Base-by-base conservation (phyloP, 1,140 invertebrate species). In the Pissodes strobi region DNA sequence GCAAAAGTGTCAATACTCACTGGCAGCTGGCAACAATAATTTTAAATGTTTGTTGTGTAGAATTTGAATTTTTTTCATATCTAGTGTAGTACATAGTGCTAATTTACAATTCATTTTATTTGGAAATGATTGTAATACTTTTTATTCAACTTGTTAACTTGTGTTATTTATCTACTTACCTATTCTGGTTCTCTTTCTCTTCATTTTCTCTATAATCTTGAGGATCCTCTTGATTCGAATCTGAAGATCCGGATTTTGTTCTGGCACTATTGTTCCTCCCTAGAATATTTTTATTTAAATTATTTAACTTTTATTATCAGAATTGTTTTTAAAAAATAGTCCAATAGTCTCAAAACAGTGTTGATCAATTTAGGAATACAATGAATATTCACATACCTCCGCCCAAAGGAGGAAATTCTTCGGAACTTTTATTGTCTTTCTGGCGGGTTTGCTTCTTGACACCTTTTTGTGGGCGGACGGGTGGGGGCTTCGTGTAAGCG, bases 401-500 rank as follows among this genome's bases (percentile, higher is more conserved):
- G 17, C 37, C 52, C 13, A 74, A 62, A 2, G 70, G 67, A 0
- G 73, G 73, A 56, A 73, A 74, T 49, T 74, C 73, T 67, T 74
- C 72, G 18, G n/a, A n/a, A n/a, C n/a, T n/a, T n/a, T n/a, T n/a
- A n/a, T n/a, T n/a, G n/a, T n/a, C n/a, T n/a, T n/a, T n/a, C n/a
- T n/a, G n/a, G n/a, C n/a, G 38, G 15, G 57, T 9, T 10, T 48
- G 18, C 15, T 25, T 38, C 22, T 30, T 55, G 22, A 3, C 23
- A 9, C 27, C 9, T 56, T 62, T 55, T 62, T 67, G 38, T 13
- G 46, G 34, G 5, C 30, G 25, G 55, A 34, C 34, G 58, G 55
- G 59, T 68, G 65, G 55, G 65, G 73, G 78, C 72, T 79, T 85
- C 61, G 74, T 81, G 77, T 95, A 96, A 0, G 93, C 93, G 74